Percentiles rank a stretch among this genome's conserved stretches.
phyloP scores from a whole-genome alignment of 1,140 invertebrate genomes.

The Trichonephila clavata region DNA sequence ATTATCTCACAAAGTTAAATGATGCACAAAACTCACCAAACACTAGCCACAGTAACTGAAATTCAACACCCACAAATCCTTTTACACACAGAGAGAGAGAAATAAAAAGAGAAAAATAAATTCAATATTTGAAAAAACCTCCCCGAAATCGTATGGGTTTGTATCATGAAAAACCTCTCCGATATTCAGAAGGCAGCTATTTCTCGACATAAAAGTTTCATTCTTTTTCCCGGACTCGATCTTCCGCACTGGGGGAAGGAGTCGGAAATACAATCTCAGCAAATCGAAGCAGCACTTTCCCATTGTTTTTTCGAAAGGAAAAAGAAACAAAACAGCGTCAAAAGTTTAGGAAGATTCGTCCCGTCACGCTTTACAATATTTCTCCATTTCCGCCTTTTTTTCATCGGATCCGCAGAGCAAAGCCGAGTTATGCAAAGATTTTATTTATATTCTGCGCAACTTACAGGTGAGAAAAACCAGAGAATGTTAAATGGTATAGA shows the following conservation, averaged over 20 bases:
- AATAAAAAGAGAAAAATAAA: neutral
- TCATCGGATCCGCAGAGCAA: neutral
- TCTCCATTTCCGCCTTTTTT: neutral
- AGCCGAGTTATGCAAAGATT: slow-evolving; percentile 20
- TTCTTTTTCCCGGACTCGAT: neutral
- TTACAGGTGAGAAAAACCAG: too few relatives aligned
- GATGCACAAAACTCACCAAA: neutral
- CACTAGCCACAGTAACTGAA: neutral
- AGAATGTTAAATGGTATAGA: too few relatives aligned
- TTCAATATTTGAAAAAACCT: neutral
- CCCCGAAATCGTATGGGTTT: neutral
- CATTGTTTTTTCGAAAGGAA: neutral
- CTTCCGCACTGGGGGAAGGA: slow-evolving; percentile 1
- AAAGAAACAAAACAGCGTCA: neutral
- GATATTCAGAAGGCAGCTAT: slow-evolving; percentile 21
- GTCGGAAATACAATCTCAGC: slow-evolving; percentile 44
- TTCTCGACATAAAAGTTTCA: slow-evolving; percentile 22
- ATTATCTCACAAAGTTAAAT: too few relatives aligned
- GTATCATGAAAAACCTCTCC: neutral
- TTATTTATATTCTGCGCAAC: neutral
- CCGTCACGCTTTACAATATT: slow-evolving; percentile 38
- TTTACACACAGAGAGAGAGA: neutral
- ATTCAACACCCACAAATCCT: neutral
- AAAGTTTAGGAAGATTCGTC: slow-evolving; percentile 33
- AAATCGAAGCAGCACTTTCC: slow-evolving; percentile 22